phyloP scores from a whole-genome alignment of 2,888 invertebrate genomes.

The Aromia moschata region DNA sequence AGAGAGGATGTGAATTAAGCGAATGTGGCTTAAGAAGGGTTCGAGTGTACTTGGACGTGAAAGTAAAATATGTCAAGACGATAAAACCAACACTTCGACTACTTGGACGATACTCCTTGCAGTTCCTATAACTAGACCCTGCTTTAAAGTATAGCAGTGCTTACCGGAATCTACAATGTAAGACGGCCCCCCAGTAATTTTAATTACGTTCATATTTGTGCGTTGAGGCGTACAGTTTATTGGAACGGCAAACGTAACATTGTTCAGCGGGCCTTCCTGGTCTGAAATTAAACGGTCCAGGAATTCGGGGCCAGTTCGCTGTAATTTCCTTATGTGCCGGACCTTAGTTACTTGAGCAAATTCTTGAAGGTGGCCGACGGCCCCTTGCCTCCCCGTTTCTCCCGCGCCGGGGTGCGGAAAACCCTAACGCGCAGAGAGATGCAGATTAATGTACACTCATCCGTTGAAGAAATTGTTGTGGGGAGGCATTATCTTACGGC shows the following conservation, averaged over 20 bases:
- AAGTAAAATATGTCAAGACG: no score
- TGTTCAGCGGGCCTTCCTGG: slow-evolving; percentile 40
- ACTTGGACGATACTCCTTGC: not conserved
- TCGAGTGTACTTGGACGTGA: no score
- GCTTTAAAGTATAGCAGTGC: slow-evolving; percentile 6
- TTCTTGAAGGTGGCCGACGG: slow-evolving; percentile 40
- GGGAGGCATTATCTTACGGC: slow-evolving; percentile 46
- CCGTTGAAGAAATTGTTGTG: slow-evolving; percentile 62
- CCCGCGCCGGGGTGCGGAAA: slow-evolving; percentile 55
- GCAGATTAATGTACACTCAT: slow-evolving; percentile 63
- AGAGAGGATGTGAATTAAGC: no score
- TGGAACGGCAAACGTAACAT: slow-evolving; percentile 42
- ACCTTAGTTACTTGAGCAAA: slow-evolving; percentile 48
- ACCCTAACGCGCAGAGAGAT: slow-evolving; percentile 54
- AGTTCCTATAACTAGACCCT: not conserved
- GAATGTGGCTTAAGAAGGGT: no score
- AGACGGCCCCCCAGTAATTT: slow-evolving; percentile 39
- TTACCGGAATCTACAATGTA: slow-evolving; percentile 25
- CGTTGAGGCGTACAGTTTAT: slow-evolving; percentile 41
- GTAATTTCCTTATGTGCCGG: slow-evolving; percentile 57
- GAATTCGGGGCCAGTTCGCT: slow-evolving; percentile 58
- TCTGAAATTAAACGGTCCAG: slow-evolving; percentile 61
- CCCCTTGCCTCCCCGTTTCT: no score
- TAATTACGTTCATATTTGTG: slow-evolving; percentile 46
- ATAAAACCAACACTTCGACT: not conserved